Base-by-base conservation (phyloP, 2,888 invertebrate species). In the Schrankia costaestrigalis region DNA sequence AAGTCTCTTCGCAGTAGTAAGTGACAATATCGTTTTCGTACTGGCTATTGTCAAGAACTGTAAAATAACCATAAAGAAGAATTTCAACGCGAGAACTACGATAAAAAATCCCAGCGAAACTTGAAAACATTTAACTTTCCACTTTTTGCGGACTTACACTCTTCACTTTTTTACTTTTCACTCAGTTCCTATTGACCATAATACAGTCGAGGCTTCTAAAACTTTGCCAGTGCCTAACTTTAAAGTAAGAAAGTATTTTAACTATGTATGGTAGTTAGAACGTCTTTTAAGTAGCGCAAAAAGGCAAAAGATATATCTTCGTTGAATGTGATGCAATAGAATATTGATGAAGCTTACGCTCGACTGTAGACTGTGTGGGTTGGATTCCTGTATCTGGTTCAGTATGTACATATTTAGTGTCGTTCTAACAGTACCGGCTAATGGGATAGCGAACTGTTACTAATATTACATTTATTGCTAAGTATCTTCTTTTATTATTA, bases 121-220 rank as follows among this genome's bases (percentile, higher is more conserved):
- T 69, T 55, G 56, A 65, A 59, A 75, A 73, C 71, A 72, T 75
- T 77, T 74, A 78, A 76, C 73, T 76, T 70, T 35, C 57, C 68
- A 68, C 67, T 74, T 63, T 55, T 54, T 57, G 57, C 63, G 50
- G 64, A 64, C 58, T 67, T 58, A 52, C 44, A 41, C 38, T n/a
- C n/a, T 55, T 59, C 53, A 46, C 50, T 67, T 71, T 70, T 69
- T 62, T 56, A 56, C 49, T 64, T 66, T 65, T 65, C 59, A 62
- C 66, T 67, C 58, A 35, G 56, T 59, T 64, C 43, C 50, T 60
- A 72, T 69, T 65, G 74, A 74, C 74, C 71, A 68, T 73, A 74
- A 68, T 68, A 66, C 66, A 65, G 69, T 59, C 43, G 60, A 62
- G 63, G 63, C 63, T 64, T 63, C 56, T 42, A 47, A 58, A 70